A percentile compares a stretch with the other conserved stretches of the same genome.
These are phyloP conservation scores for Spinus olivaceus DNA, from an alignment of 2,797 vertebrate species.

Conservation along the genomic window DNA sequence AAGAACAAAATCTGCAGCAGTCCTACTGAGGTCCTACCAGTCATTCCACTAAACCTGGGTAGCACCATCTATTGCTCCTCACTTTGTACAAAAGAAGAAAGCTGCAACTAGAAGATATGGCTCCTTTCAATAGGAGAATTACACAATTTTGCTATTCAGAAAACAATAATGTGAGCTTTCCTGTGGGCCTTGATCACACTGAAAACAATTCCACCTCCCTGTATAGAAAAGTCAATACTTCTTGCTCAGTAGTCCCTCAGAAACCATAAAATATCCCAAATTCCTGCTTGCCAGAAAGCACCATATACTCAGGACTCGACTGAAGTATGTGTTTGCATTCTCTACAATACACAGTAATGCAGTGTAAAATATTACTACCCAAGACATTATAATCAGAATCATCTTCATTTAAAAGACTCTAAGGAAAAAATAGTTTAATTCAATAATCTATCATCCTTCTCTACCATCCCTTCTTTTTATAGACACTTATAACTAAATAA, in stretches of 20 bases:
- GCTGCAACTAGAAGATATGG: not conserved
- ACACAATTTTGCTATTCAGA: not conserved
- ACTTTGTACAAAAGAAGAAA: not conserved
- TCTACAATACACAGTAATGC: not conserved
- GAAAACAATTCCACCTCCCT: not conserved
- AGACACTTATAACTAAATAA: not conserved
- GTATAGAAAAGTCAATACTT: not conserved
- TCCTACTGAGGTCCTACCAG: not conserved
- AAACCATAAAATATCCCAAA: not conserved
- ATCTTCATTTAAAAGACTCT: not conserved
- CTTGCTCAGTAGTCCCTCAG: not conserved
- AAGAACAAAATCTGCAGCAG: not conserved
- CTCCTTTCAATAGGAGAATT: not conserved
- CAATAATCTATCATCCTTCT: not conserved
- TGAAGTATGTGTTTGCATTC: not conserved
- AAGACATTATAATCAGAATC: not conserved
- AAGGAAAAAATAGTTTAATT: not conserved
- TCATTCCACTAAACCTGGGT: not conserved
- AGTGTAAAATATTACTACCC: not conserved
- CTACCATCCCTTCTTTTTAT: not conserved
- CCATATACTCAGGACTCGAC: fast-evolving
- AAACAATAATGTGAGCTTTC: not conserved
- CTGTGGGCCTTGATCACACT: not conserved
- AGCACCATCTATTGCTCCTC: not conserved
- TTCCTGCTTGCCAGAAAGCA: not conserved